Evolutionary conservation across 2,797 vertebrate species (phyloP).

Genomic region (Limosa lapponica): DNA sequence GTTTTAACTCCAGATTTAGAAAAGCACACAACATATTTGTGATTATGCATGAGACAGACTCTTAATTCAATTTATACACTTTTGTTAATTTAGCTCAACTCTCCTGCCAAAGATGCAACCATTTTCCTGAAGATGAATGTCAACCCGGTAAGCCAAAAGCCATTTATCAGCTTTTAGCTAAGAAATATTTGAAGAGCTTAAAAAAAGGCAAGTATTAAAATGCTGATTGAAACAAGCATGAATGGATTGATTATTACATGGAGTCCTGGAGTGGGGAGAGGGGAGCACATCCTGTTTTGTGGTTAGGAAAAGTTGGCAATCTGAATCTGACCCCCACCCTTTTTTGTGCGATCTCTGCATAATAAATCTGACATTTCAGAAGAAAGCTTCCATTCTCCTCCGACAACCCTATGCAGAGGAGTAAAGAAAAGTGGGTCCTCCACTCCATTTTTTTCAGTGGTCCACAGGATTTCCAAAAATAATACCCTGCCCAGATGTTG

Average conservation of each 20-base stretch:
- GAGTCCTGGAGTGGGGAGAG: neutral
- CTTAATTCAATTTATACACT: neutral
- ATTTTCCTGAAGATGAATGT: neutral
- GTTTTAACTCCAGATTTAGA: neutral
- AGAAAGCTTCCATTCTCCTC: conserved; percentile 58
- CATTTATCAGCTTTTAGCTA: conserved; percentile 28
- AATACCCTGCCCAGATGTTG: conserved; percentile 67
- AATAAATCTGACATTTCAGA: conserved; percentile 45
- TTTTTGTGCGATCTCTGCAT: conserved; percentile 29
- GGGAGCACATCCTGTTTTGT: conserved; percentile 49
- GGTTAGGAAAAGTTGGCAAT: conserved; percentile 63
- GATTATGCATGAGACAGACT: neutral
- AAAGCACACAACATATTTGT: neutral
- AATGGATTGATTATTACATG: conserved; percentile 58
- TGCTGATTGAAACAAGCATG: conserved; percentile 28
- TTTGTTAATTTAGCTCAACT: neutral
- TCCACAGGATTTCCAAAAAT: conserved; percentile 73
- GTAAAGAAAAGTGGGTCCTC: conserved; percentile 44
- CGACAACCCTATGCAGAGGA: neutral
- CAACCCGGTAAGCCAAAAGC: neutral
- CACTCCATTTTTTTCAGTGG: conserved; percentile 15
- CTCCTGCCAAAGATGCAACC: conserved; percentile 19
- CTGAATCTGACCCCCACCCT: conserved; percentile 12
- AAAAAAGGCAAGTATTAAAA: conserved; percentile 33
- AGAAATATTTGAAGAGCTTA: conserved; percentile 30